Evolutionary conservation across 2,797 vertebrate genomes (phyloP).

Genomic region (Labeo calbasu): DNA sequence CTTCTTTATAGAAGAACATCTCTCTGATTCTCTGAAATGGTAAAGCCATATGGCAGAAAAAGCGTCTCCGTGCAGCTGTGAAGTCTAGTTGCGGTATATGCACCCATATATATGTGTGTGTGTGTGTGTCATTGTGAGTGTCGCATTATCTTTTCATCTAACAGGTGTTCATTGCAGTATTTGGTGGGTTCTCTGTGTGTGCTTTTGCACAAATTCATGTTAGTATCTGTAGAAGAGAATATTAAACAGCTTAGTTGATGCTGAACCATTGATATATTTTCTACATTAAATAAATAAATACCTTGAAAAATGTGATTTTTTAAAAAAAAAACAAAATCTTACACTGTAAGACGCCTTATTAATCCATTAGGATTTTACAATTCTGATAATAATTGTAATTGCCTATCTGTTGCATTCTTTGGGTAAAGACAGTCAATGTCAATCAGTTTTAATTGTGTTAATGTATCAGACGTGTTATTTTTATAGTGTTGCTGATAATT

Average conservation of each 20-base stretch:
- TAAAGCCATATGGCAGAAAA: slow-evolving; percentile 33
- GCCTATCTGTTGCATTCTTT: not conserved
- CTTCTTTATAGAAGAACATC: not conserved
- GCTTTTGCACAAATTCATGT: slow-evolving; percentile 31
- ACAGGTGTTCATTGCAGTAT: slow-evolving; percentile 54
- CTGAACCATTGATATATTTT: not conserved
- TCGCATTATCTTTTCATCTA: slow-evolving; percentile 36
- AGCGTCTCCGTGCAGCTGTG: slow-evolving; percentile 27
- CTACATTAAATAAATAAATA: not conserved
- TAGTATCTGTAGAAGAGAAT: slow-evolving; percentile 14
- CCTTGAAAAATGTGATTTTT: not conserved
- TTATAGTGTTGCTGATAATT: not conserved
- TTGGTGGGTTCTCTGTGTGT: slow-evolving; percentile 38
- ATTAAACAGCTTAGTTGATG: slow-evolving; percentile 15
- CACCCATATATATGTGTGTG: not conserved
- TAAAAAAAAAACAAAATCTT: no score
- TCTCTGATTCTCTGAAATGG: slow-evolving; percentile 25
- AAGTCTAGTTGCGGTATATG: slow-evolving; percentile 34
- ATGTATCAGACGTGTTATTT: not conserved
- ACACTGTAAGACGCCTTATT: not conserved
- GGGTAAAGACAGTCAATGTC: not conserved
- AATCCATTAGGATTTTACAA: not conserved
- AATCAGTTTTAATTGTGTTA: not conserved
- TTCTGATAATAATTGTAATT: not conserved
- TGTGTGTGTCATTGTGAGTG: not conserved